Conservation (phyloP, 2,113 vertebrate genomes). For the Hippocampus guttulatus region DNA sequence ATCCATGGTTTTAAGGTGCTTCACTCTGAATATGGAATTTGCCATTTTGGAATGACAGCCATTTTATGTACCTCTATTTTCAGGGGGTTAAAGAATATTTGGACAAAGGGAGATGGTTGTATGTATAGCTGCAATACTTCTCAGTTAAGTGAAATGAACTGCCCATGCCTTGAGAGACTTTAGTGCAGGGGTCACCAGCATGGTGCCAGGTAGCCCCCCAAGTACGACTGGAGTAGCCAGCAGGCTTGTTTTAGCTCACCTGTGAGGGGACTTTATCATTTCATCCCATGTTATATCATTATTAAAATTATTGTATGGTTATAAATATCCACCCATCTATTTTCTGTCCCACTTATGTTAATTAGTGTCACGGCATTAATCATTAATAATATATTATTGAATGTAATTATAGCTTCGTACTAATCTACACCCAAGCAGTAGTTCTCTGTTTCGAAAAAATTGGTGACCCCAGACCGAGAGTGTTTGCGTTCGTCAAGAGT, state of each 20-base stretch:
- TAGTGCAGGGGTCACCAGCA: neutral
- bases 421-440: neutral
- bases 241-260: no score
- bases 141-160: neutral
- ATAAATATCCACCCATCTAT: no score
- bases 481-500: slow-evolving; percentile 7
- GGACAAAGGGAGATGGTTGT: neutral
- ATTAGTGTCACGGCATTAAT: no score
- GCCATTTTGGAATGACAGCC: no score
- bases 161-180: slow-evolving; percentile 35
- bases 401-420: neutral
- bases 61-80: no score
- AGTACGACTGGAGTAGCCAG: neutral
- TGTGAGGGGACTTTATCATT: no score
- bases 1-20: no score
- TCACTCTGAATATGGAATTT: no score
- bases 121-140: neutral
- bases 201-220: neutral
- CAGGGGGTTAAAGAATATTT: no score
- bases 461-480: neutral
- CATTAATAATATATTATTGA: no score
- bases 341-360: no score
- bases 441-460: neutral
- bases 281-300: neutral
- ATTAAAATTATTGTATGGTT: no score